These are phyloP conservation scores for Crenuchus spilurus DNA, from an alignment of 2,797 vertebrate genomes.

Conservation along the genomic window DNA sequence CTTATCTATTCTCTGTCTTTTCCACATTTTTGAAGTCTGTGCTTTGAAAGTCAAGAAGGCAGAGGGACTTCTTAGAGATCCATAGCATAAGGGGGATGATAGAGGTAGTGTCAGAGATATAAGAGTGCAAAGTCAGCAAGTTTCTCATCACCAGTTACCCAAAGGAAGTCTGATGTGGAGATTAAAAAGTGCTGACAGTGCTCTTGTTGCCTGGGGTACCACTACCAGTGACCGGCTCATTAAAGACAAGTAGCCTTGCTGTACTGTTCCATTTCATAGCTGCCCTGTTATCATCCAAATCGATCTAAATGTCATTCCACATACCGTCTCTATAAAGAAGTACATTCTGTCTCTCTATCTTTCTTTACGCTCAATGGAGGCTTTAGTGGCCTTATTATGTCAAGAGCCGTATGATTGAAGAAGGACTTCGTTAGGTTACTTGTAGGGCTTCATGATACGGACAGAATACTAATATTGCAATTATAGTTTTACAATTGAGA, in stretches of 20 bases:
- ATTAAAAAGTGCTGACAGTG: conserved; percentile 25
- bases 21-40: neutral
- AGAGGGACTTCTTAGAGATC: neutral
- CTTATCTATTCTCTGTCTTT: neutral
- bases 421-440: too few species aligned
- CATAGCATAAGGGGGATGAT: conserved; percentile 21
- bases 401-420: too few species aligned
- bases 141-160: neutral
- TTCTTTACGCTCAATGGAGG: too few species aligned
- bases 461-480: too few species aligned
- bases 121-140: conserved; percentile 35
- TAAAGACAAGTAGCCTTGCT: conserved; percentile 14
- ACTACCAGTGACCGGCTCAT: conserved; percentile 11
- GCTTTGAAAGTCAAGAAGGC: neutral
- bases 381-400: too few species aligned
- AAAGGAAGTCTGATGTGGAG: conserved; percentile 9
- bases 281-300: neutral
- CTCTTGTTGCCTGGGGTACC: neutral
- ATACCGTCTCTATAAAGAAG: too few species aligned
- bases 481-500: too few species aligned
- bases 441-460: too few species aligned
- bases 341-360: too few species aligned
- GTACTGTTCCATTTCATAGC: neutral
- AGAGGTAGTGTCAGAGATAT: neutral
- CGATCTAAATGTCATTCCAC: neutral